These are phyloP conservation scores for Trogon melanurus DNA, from an alignment of 2,113 vertebrate species.

Conservation along the genomic window DNA sequence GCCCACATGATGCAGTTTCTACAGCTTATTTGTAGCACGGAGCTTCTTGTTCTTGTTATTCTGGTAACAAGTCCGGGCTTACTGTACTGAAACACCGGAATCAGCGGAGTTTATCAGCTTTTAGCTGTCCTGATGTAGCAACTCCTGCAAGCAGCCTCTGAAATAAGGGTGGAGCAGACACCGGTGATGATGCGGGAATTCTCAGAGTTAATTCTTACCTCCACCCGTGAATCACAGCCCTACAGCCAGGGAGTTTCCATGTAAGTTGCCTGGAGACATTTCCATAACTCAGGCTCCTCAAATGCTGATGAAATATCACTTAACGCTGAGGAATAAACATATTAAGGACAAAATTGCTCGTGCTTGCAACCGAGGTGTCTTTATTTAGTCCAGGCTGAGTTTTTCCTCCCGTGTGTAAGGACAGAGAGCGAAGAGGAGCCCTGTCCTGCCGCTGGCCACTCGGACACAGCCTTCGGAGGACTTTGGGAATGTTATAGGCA, in stretches of 20 bases:
- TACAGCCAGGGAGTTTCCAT: not conserved
- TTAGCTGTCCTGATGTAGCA: not conserved
- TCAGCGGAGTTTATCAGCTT: slow-evolving; percentile 24
- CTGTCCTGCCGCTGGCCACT: rapidly evolving
- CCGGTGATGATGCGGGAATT: not conserved
- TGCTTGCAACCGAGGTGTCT: not conserved
- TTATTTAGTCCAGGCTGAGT: not conserved
- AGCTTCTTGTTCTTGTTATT: not conserved
- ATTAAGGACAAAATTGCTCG: not conserved
- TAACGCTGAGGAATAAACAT: not conserved
- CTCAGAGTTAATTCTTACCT: not conserved
- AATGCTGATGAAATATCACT: not conserved
- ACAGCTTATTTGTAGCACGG: not conserved
- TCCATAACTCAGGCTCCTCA: not conserved
- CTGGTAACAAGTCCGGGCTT: not conserved
- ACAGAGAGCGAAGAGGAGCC: not conserved
- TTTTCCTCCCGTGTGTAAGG: not conserved
- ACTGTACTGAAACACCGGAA: not conserved
- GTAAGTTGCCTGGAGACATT: not conserved
- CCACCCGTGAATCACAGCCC: slow-evolving; percentile 11
- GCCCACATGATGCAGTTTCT: not conserved
- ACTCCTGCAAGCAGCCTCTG: not conserved
- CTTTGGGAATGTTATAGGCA: rapidly evolving
- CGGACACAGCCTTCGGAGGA: not conserved
- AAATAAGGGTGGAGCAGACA: slow-evolving; percentile 27